Evolutionary conservation across 2,888 invertebrate species (phyloP).

Genomic region (Nudaria mundana): DNA sequence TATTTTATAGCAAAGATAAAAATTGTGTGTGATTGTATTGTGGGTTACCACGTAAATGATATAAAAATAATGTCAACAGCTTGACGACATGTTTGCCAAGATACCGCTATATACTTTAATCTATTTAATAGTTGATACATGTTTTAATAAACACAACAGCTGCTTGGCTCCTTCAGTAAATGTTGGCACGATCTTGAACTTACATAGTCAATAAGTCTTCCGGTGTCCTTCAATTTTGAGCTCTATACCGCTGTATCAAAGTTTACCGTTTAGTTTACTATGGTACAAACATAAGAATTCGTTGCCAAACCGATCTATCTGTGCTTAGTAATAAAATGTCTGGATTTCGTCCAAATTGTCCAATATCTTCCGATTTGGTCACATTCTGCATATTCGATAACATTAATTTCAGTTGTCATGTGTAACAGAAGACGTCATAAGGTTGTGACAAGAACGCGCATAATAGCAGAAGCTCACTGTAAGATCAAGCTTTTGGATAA

Average conservation of each 20-base stretch:
- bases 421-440: no score
- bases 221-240: constrained; percentile 22
- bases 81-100: constrained; percentile 9
- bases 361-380: constrained; percentile 34
- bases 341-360: constrained; percentile 51
- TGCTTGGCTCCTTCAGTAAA: constrained; percentile 34
- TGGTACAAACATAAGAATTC: constrained; percentile 32
- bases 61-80: not conserved
- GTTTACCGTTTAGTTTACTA: constrained; percentile 14
- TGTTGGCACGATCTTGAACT: constrained; percentile 40
- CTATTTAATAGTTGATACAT: constrained; percentile 20
- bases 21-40: not conserved
- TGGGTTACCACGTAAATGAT: not conserved
- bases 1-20: no score
- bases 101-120: constrained; percentile 10
- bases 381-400: constrained; percentile 21
- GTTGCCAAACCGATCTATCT: constrained; percentile 52
- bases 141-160: constrained; percentile 33
- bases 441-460: no score
- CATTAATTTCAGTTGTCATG: no score
- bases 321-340: constrained; percentile 49
- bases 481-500: no score
- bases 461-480: no score
- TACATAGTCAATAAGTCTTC: constrained; percentile 17
- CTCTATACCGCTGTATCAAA: constrained; percentile 29